Evolutionary conservation across 2,797 vertebrate genomes (phyloP), one percentile per base, ranked within the genome.

Genomic region (Galaxias olidus): DNA sequence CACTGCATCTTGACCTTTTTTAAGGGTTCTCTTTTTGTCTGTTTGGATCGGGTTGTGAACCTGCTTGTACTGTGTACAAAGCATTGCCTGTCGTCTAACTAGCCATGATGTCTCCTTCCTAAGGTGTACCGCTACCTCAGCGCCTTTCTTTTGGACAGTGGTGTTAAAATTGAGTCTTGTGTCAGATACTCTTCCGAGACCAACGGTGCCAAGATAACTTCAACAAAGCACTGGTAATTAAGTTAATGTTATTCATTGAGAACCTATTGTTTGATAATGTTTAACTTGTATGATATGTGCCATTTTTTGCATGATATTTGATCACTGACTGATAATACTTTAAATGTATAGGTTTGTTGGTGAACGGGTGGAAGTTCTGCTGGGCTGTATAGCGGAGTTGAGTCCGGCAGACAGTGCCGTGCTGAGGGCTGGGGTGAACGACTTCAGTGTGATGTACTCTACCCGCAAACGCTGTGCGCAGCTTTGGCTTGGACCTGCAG

Each of bases 361-460:
- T 0, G 95, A 98, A 65, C 93, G 94, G 1, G 87, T 98, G 81
- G 95, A 96, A 78, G 91, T 98, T 59, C 88, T 98, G 72, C 92
- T 95, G 74, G 96, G 96, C 61, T 98, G 96, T 84, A 92, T 96
- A 1, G 94, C 96, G 0, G 96, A 97, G 85, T 90, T 98, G 68
- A 94, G 92, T 30, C 93, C 94, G 4, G 84, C 90, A 0, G 94
- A 98, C 44, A 92, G 95, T 44, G 88, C 90, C 0, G 91, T 97
- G 61, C 90, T 98, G 50, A 80, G 92, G 61, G 87, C 93, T 0
- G 96, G 96, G 0, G 93, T 96, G 69, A 98, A 98, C 0, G 96
- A 97, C 85, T 98, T 98, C 89, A 98, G 96, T 58, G 93, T 98
- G 67, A 98, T 97, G 96, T 98, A 98, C 84, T 98, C 96, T 0